Conservation (phyloP, 2,113 vertebrate genomes). For the Rhabdornis inornatus region DNA sequence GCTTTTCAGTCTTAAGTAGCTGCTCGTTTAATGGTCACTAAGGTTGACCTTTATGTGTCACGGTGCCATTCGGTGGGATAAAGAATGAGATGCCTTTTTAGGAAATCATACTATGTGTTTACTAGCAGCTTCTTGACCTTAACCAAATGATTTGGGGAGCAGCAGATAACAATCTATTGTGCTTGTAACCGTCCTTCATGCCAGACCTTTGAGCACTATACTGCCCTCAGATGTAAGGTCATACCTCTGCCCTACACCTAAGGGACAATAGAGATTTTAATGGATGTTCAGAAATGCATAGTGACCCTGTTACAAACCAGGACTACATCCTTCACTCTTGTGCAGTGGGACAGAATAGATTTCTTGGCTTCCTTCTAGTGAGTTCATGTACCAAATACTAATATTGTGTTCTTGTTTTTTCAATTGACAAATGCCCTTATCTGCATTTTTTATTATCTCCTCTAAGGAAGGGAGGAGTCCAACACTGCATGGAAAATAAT, state of each 20-base stretch:
- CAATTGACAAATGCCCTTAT: neutral
- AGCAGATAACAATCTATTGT: constrained; percentile 8
- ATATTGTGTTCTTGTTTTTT: neutral
- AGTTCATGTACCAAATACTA: neutral
- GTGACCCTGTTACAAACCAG: neutral
- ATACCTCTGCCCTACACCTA: neutral
- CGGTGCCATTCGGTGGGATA: constrained; percentile 4
- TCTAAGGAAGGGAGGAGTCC: neutral
- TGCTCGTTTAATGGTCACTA: neutral
- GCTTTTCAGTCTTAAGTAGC: constrained; percentile 16
- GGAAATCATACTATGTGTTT: constrained; percentile 15
- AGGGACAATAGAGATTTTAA: neutral
- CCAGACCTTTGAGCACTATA: neutral
- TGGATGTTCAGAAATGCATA: neutral
- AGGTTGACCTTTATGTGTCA: constrained; percentile 30
- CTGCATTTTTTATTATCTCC: neutral
- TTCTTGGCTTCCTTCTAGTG: neutral
- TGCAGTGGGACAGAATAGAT: neutral
- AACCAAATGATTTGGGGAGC: neutral
- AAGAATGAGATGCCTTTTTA: constrained; percentile 2
- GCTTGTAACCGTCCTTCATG: neutral
- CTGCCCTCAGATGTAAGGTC: neutral
- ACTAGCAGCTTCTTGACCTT: constrained; percentile 56
- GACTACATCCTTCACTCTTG: neutral
- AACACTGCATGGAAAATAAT: neutral